A percentile compares a stretch with the other conserved stretches of the same genome.
Evolutionary conservation across 2,888 invertebrate genomes (phyloP).

Genomic region (Hanleya hanleyi): DNA sequence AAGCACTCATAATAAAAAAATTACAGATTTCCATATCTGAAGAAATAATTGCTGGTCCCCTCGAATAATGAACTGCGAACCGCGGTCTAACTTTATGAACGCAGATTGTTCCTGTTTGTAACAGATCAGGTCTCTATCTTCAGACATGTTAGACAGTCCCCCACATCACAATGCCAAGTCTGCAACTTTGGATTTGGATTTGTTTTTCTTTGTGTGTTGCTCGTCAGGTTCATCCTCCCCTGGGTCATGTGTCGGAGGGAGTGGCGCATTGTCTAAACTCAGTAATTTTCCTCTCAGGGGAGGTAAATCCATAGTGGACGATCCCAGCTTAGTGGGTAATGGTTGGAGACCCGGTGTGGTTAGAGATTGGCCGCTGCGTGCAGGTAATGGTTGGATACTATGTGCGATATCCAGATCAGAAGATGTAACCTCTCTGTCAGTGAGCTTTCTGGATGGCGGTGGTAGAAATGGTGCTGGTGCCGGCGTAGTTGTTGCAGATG

Average conservation of each 20-base stretch:
- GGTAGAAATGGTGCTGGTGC: neutral
- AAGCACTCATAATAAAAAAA: neutral
- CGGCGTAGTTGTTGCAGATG: neutral
- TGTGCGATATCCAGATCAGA: too few relatives aligned
- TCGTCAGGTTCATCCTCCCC: neutral
- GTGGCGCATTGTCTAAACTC: constrained; percentile 13
- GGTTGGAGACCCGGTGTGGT: neutral
- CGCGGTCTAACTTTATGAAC: too few relatives aligned
- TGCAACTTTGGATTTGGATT: neutral
- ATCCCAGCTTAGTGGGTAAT: neutral
- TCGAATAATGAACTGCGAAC: too few relatives aligned
- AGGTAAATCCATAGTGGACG: neutral
- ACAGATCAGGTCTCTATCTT: neutral
- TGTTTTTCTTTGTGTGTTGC: neutral
- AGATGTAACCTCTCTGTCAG: neutral
- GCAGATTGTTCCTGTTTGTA: too few relatives aligned
- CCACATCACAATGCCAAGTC: neutral
- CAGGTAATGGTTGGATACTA: too few relatives aligned
- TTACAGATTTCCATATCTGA: neutral
- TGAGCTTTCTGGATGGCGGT: neutral
- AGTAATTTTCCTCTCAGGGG: neutral
- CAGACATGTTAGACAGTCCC: neutral
- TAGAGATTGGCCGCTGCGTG: too few relatives aligned
- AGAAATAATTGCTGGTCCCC: neutral
- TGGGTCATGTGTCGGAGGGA: constrained; percentile 18